Conservation (phyloP, 2,797 vertebrate genomes). For the Karalla daura region DNA sequence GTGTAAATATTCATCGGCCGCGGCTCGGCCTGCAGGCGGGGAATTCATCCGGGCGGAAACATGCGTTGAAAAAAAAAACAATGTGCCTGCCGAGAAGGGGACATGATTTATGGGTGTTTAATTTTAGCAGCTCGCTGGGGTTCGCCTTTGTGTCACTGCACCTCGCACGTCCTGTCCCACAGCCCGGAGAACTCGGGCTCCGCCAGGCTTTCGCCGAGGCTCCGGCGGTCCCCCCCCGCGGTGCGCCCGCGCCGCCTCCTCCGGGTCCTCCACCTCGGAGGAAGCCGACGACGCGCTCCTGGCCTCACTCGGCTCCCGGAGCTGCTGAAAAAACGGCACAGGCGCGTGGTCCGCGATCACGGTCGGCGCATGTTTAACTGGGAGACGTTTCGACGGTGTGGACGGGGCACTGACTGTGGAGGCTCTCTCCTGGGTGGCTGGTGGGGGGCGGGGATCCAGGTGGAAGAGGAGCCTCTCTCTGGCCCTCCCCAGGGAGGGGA, state of each 20-base stretch:
- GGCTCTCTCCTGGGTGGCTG: constrained; percentile 32
- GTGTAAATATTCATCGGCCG: not conserved
- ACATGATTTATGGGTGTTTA: constrained; percentile 60
- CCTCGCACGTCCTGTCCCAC: constrained; percentile 79
- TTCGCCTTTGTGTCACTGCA: constrained; percentile 62
- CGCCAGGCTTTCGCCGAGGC: constrained; percentile 65
- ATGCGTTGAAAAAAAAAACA: constrained; percentile 21
- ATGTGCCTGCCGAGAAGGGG: constrained; percentile 28
- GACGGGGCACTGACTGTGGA: constrained; percentile 60
- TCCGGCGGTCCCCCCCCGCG: constrained; percentile 37
- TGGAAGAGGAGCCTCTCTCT: constrained; percentile 71
- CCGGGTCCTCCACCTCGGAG: constrained; percentile 54
- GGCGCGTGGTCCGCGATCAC: no score
- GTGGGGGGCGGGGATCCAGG: constrained; percentile 58
- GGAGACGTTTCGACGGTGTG: not conserved
- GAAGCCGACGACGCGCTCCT: constrained; percentile 55
- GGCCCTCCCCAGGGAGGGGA: constrained; percentile 34
- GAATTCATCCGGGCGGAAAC: constrained; percentile 19
- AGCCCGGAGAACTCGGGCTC: constrained; percentile 90
- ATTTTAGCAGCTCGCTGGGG: constrained; percentile 46
- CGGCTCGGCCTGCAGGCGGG: not conserved
- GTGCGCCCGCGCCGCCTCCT: constrained; percentile 1
- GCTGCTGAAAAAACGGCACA: constrained; percentile 51
- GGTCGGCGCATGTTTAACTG: no score
- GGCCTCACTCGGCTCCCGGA: constrained; percentile 29